phyloP scores from a whole-genome alignment of 2,113 vertebrate species.

The Amphiprion percula region DNA sequence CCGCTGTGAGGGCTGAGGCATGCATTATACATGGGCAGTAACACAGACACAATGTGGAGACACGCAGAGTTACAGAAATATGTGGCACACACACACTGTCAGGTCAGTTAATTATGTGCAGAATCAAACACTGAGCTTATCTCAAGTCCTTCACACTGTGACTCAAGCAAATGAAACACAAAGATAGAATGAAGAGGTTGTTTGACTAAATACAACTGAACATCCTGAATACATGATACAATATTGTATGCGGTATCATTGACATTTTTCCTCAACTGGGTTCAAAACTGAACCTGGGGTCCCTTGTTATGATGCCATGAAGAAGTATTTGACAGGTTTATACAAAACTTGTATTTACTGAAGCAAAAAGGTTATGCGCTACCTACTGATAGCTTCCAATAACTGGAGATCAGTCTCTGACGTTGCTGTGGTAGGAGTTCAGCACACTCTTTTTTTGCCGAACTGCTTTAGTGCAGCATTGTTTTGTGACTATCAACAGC shows the following conservation, averaged over 20 bases:
- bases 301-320: no score
- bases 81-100: not conserved
- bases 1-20: slow-evolving; percentile 90
- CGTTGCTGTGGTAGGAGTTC: no score
- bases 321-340: no score
- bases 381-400: no score
- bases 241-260: not conserved
- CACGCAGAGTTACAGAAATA: slow-evolving; percentile 19
- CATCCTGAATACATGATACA: not conserved
- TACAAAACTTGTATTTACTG: no score
- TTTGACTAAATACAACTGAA: not conserved
- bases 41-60: slow-evolving; percentile 84
- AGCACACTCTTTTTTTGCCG: no score
- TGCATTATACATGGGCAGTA: slow-evolving; percentile 90
- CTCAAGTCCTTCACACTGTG: not conserved
- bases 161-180: slow-evolving; percentile 6
- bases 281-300: not conserved
- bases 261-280: not conserved
- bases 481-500: no score
- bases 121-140: not conserved
- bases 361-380: no score
- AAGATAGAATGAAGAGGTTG: not conserved
- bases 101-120: slow-evolving; percentile 13
- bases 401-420: no score
- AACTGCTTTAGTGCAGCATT: no score